Conservation (phyloP, 1,140 invertebrate species). For the Amyelois transitella region DNA sequence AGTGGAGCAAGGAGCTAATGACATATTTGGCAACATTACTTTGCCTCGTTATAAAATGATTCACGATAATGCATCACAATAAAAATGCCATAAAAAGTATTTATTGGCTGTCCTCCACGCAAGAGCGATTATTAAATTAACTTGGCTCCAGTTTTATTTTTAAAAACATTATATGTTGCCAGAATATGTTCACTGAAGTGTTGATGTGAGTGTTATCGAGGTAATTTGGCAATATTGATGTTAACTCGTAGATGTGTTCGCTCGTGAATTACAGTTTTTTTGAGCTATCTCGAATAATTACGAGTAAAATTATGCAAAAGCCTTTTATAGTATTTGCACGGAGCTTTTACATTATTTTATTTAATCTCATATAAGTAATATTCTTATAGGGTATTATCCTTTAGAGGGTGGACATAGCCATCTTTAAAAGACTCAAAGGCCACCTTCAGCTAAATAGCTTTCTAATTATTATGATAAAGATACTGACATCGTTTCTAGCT, state of each 20-base stretch:
- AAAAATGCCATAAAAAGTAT: conserved; percentile 3
- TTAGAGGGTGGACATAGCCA: too few species aligned
- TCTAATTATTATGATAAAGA: too few species aligned
- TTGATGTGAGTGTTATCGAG: background rate
- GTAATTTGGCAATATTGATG: background rate
- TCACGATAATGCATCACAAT: conserved; percentile 4
- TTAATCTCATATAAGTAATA: too few species aligned
- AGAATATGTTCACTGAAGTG: background rate
- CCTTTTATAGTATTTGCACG: too few species aligned
- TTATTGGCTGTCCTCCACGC: background rate
- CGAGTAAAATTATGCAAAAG: too few species aligned
- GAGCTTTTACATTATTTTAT: too few species aligned
- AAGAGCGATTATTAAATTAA: conserved; percentile 4
- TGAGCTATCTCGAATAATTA: too few species aligned
- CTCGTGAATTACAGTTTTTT: background rate
- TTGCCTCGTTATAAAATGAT: background rate
- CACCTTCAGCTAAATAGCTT: too few species aligned
- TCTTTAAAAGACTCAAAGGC: too few species aligned
- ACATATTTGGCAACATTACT: background rate
- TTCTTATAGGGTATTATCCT: too few species aligned
- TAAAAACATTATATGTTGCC: background rate
- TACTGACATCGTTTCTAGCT: too few species aligned
- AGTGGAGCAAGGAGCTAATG: background rate
- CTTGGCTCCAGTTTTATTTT: background rate
- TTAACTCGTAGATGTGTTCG: background rate